phyloP scores from a whole-genome alignment of 1,140 invertebrate species.

The silkworm (Bombyx mori) region ASM3026992v2 NC_085123.1:170501-171000 shows the following conservation, averaged over 20 bases:
- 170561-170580: too few relatives aligned
- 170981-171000: conserved; percentile 65
- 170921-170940: conserved; percentile 57
- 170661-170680: conserved; percentile 8
- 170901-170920: conserved; percentile 46
- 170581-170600: too few relatives aligned
- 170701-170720: conserved; percentile 7
- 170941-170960: conserved; percentile 66
- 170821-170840: conserved; percentile 5
- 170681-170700: not conserved
- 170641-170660: not conserved
- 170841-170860: conserved; percentile 32
- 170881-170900: conserved; percentile 36
- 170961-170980: conserved; percentile 48
- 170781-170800: too few relatives aligned
- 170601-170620: too few relatives aligned
- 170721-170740: conserved; percentile 2
- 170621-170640: too few relatives aligned
- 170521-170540: too few relatives aligned
- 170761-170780: too few relatives aligned
- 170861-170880: conserved; percentile 41
- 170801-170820: not conserved
- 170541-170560: too few relatives aligned
- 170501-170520: too few relatives aligned
- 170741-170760: not conserved